Percentiles rank a stretch among this genome's conserved stretches.
phyloP scores from a whole-genome alignment of 2,113 vertebrate species.

The Zapornia atra region DNA sequence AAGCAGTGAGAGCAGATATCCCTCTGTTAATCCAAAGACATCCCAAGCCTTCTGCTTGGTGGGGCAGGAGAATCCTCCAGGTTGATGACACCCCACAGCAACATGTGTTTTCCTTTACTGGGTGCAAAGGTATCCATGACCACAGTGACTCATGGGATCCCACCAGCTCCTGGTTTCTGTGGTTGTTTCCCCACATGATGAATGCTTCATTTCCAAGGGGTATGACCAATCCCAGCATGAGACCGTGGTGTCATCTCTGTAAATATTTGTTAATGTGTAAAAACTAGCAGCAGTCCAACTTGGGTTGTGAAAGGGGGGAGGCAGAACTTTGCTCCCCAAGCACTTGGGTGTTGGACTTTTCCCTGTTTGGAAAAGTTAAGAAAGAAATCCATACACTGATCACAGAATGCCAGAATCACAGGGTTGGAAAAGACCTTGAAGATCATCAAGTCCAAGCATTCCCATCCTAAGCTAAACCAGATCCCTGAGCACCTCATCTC shows the following conservation, averaged over 20 bases:
- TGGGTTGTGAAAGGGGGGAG: neutral
- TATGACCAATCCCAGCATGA: neutral
- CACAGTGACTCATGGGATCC: rapidly evolving
- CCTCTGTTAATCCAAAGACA: rapidly evolving
- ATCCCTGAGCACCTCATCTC: too few species aligned
- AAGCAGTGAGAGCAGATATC: neutral
- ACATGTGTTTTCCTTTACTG: neutral
- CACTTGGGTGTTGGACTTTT: neutral
- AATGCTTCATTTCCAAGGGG: neutral
- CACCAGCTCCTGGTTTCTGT: neutral
- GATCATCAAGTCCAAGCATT: too few species aligned
- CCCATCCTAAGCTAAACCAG: too few species aligned
- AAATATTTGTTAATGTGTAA: neutral
- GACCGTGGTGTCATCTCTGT: rapidly evolving
- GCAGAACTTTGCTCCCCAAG: neutral
- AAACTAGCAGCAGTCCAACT: rapidly evolving
- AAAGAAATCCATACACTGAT: neutral
- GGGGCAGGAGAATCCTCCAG: neutral
- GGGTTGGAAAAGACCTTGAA: too few species aligned
- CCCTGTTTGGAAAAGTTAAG: neutral
- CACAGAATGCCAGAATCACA: too few species aligned
- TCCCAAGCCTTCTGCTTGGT: neutral
- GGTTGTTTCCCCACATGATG: neutral
- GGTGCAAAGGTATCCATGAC: neutral
- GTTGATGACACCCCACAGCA: neutral